Base-by-base conservation (phyloP, 35 echinoderm and acorn worm species). In the Amphiura filiformis region DNA sequence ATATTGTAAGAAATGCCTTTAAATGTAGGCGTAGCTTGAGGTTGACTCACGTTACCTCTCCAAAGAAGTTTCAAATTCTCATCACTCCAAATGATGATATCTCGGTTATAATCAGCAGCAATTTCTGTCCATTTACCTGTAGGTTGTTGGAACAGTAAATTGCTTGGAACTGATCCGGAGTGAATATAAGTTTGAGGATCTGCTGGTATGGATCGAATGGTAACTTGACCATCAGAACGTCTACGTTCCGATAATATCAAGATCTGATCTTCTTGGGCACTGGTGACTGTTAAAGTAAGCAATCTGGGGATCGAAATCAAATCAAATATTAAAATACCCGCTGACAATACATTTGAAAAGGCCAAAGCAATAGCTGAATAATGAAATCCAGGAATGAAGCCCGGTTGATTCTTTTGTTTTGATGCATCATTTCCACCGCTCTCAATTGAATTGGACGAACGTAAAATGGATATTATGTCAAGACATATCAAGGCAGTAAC, bases 1-100 rank as follows among this genome's bases (percentile, higher is more conserved):
- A 92, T 87, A 4, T 38, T 49, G 0, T 39, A 75, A 13, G 94
- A 96, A 26, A 70, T 13, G 26, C 26, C 61, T 70, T 5, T 70
- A 70, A 70, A 70, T 11, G 28, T n/a, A n/a, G 61, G 61, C 15
- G 61, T 70, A 23, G 61, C 61, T 70, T 70, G 61, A 2, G 28
- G 28, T 5, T 18, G 15, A n/a, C 7, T 70, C 7, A 70, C 61
- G 26, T 70, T 70, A 13, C 17, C 61, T 70, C 28, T 70, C 61
- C 61, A 70, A 18, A 70, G 61, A 1, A 70, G 61, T n/a, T 70
- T 70, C 26, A 30, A 70, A 26, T 30, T 30, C 4, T 5, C 61
- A 23, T 70, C 61, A 30, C 61, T 70, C 61, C 61, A 70, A 23
- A 70, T 30, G 26, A 70, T 30, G 2, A 11, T 11, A 70, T n/a